Percentiles rank a stretch among this genome's conserved stretches.
phyloP scores from a whole-genome alignment of 30 jellyfish, hydroid and myxozoan species.

The Clytia hemisphaerica region DNA sequence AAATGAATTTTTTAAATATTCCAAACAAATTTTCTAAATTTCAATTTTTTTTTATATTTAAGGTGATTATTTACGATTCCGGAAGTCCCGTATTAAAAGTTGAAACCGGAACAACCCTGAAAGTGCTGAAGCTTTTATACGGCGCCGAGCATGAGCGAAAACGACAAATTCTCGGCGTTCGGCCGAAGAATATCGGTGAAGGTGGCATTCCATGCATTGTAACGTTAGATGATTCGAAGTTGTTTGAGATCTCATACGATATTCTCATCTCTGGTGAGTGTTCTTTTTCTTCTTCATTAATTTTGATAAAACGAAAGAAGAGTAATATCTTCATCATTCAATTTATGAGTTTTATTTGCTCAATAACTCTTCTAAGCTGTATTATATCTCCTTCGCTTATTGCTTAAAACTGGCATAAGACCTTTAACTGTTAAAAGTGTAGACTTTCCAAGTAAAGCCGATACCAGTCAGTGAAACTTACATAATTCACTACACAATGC shows the following conservation, averaged over 20 bases:
- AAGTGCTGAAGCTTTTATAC: constrained; percentile 59
- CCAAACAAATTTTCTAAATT: no score
- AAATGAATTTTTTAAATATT: no score
- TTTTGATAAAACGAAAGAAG: no score
- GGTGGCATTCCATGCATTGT: constrained; percentile 91
- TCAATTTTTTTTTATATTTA: constrained; percentile 2
- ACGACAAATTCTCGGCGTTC: constrained; percentile 78
- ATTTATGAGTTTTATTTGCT: no score
- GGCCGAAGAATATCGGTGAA: constrained; percentile 8
- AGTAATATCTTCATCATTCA: no score
- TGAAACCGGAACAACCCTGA: constrained; percentile 85
- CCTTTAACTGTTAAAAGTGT: no score
- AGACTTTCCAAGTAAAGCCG: no score
- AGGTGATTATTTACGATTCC: constrained; percentile 75
- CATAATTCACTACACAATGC: no score
- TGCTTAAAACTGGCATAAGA: no score
- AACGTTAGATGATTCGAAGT: constrained; percentile 82
- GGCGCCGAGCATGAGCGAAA: constrained; percentile 64
- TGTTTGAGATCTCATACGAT: constrained; percentile 74
- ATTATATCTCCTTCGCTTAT: no score
- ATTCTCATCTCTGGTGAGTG: constrained; percentile 68
- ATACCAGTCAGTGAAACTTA: no score
- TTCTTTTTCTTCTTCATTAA: neutral
- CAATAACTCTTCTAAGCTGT: no score
- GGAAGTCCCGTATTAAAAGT: constrained; percentile 78